A percentile compares a stretch with the other conserved stretches of the same genome.
These are phyloP conservation scores for Drosophila neotestacea DNA, from an alignment of 2,888 invertebrate genomes.

Conservation along the genomic window DNA sequence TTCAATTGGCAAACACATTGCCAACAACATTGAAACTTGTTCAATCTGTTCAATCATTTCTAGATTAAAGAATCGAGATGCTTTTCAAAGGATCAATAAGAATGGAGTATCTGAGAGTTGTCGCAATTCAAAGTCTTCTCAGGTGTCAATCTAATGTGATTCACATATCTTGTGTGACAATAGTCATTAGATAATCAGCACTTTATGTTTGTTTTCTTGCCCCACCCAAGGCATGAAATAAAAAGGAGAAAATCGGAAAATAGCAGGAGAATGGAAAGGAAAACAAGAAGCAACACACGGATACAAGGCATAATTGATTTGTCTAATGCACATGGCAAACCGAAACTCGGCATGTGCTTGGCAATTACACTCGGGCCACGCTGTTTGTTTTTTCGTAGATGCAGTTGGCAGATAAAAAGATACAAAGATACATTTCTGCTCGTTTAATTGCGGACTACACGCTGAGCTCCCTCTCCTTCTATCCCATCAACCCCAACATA, in stretches of 20 bases:
- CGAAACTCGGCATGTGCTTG: slow-evolving; percentile 58
- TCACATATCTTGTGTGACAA: slow-evolving; percentile 50
- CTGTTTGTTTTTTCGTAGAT: slow-evolving; percentile 62
- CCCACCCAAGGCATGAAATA: slow-evolving; percentile 31
- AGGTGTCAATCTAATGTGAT: slow-evolving; percentile 34
- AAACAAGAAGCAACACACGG: slow-evolving; percentile 13
- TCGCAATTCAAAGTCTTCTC: not conserved
- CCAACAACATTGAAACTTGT: slow-evolving; percentile 18
- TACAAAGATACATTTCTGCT: slow-evolving; percentile 77
- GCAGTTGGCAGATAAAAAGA: slow-evolving; percentile 66
- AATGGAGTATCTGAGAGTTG: too few relatives aligned
- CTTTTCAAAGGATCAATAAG: not conserved
- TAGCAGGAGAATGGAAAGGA: not conserved
- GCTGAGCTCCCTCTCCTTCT: slow-evolving; percentile 46
- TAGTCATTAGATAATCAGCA: slow-evolving; percentile 45
- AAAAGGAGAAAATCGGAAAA: slow-evolving; percentile 1
- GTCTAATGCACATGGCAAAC: slow-evolving; percentile 65
- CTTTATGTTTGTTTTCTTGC: slow-evolving; percentile 13
- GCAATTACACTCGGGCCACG: slow-evolving; percentile 55
- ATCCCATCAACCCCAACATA: not conserved
- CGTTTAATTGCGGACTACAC: slow-evolving; percentile 75
- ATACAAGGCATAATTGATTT: slow-evolving; percentile 69
- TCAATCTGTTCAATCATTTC: not conserved
- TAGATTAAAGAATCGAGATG: slow-evolving; percentile 1
- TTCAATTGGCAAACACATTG: slow-evolving; percentile 35